Conservation (phyloP, 2,113 vertebrate genomes). For the Colinus virginianus region DNA sequence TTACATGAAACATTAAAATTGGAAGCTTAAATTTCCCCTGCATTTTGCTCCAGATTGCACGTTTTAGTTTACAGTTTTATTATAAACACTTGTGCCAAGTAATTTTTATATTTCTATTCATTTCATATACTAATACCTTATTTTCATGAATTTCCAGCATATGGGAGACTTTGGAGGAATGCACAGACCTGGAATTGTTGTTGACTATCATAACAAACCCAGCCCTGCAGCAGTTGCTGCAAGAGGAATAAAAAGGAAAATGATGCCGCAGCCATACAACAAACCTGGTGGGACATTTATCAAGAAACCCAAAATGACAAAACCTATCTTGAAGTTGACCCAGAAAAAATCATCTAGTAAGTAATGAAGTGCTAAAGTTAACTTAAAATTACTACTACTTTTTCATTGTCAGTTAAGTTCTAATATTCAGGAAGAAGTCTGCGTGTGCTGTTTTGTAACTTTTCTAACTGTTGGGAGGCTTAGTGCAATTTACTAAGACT, state of each 20-base stretch:
- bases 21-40: conserved; percentile 54
- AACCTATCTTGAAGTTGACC: conserved; percentile 78
- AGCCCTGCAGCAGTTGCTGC: conserved; percentile 80
- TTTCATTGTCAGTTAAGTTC: not conserved
- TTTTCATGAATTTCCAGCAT: conserved; percentile 82
- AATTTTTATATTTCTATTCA: conserved; percentile 45
- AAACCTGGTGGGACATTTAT: conserved; percentile 81
- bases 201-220: conserved; percentile 84
- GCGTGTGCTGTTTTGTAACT: not conserved
- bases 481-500: not conserved
- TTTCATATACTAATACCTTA: conserved; percentile 65
- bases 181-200: conserved; percentile 83
- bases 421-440: not conserved
- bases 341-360: conserved; percentile 82
- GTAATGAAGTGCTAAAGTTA: conserved; percentile 25
- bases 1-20: conserved; percentile 21
- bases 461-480: not conserved
- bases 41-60: conserved; percentile 55
- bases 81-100: conserved; percentile 21
- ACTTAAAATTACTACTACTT: not conserved
- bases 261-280: conserved; percentile 81
- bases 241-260: conserved; percentile 89
- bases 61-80: conserved; percentile 50
- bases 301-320: conserved; percentile 87
- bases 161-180: conserved; percentile 84